A percentile compares a stretch with the other conserved stretches of the same genome.
Conservation (phyloP, 2,113 vertebrate genomes). For the Pycnonotus jocosus region DNA sequence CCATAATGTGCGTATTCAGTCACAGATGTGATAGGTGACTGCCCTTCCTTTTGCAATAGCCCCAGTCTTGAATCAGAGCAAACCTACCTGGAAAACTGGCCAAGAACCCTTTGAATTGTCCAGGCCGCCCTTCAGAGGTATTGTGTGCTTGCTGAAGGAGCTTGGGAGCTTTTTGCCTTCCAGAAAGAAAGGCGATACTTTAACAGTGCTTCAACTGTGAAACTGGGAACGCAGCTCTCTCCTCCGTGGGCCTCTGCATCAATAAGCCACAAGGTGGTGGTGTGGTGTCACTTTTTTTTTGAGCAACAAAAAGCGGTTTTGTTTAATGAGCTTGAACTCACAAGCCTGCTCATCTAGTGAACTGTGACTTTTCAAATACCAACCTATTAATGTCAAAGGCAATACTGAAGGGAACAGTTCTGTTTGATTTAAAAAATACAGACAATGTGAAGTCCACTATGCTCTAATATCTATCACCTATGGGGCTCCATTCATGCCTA, state of each 20-base stretch:
- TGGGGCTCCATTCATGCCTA: conserved; percentile 84
- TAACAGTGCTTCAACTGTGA: not conserved
- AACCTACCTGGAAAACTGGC: not conserved
- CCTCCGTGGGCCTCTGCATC: not conserved
- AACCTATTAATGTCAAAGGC: conserved; percentile 97
- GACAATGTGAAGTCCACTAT: conserved; percentile 92
- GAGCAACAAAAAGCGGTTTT: conserved; percentile 76
- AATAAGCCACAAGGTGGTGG: conserved; percentile 86
- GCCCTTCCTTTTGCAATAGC: not conserved
- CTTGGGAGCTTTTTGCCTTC: conserved; percentile 4
- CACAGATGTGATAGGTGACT: not conserved
- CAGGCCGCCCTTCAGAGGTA: not conserved
- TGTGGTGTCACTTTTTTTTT: conserved; percentile 75
- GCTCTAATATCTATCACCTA: conserved; percentile 92
- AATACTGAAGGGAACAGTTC: conserved; percentile 92
- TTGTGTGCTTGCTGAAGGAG: not conserved
- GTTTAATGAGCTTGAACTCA: conserved; percentile 87
- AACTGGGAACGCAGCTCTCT: not conserved
- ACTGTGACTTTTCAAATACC: conserved; percentile 89
- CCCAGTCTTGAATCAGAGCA: not conserved
- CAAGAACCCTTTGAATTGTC: not conserved
- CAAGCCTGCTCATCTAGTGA: conserved; percentile 81
- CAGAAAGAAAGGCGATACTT: not conserved
- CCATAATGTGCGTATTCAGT: not conserved
- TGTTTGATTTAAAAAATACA: conserved; percentile 95